Evolutionary conservation across 2,113 vertebrate species (phyloP), one percentile per base, ranked within the genome.

Genomic region (Patagioenas fasciata): DNA sequence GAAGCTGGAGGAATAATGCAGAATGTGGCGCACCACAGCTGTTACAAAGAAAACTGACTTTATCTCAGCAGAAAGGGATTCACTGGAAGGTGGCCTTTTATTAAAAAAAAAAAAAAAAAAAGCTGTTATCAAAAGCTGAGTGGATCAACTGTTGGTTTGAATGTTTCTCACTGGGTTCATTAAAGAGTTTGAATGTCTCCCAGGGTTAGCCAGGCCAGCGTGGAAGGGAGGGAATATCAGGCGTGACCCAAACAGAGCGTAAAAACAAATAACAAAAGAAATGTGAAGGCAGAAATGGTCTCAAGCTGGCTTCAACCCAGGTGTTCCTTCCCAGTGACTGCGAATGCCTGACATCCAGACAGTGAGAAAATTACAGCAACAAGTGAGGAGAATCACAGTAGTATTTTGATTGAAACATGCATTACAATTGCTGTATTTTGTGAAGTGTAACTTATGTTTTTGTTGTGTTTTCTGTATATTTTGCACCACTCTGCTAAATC

Each of bases 271-370:
- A 26, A 21, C 3, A 36, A 28, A 77, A 71, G 26, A 6, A 28
- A 15, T 42, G 32, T 31, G 28, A 26, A 79, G 15, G 2, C 10
- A 75, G 26, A 9, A 36, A 20, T 25, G 18, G 18, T 4, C 14
- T 74, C 61, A 69, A 70, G 16, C 34, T 56, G 42, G 42, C 42
- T 42, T 42, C 42, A 42, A 42, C 14, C 42, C 42, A 42, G 42
- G 42, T 42, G 16, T 51, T 73, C 31, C 34, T 50, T 36, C 9
- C 11, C 7, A 3, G 12, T 21, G 69, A 13, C 1, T 34, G 31
- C 11, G 36, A 9, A 21, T 12, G 1, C 34, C 42, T 58, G 21
- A 51, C 2, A 1, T 78, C 23, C 7, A 24, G 56, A 2, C 2
- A 1, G 28, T 8, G 23, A 54, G 20, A 15, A 10, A 14, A 44